A percentile compares a stretch with the other conserved stretches of the same genome.
Conservation (phyloP, 2,797 vertebrate species). For the Sebastes hubbsi region DNA sequence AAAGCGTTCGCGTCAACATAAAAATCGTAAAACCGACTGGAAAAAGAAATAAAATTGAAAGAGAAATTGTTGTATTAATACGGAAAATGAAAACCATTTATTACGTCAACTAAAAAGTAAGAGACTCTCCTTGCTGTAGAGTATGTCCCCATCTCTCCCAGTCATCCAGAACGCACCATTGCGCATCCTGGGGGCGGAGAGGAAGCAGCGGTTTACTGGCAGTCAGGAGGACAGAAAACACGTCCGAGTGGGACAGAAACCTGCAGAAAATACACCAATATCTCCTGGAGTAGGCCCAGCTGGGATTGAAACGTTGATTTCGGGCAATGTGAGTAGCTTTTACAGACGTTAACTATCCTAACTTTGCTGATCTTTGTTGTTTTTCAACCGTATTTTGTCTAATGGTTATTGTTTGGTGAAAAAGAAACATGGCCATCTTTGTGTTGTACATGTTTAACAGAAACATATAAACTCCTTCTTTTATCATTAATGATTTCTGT, state of each 20-base stretch:
- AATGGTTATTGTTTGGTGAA: slow-evolving; percentile 1
- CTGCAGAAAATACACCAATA: background rate
- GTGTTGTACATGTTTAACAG: background rate
- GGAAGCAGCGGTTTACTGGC: background rate
- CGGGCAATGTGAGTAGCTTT: slow-evolving; percentile 7
- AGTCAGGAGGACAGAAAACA: background rate
- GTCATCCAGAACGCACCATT: slow-evolving; percentile 25
- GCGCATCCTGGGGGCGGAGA: slow-evolving; percentile 3
- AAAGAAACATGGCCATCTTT: background rate
- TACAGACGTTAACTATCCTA: rapidly evolving
- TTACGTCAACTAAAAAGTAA: background rate
- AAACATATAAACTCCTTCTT: too few species aligned
- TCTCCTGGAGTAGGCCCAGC: background rate
- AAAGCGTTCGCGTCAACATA: background rate
- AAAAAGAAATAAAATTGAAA: too few species aligned
- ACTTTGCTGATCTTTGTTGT: background rate
- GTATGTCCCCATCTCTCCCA: rapidly evolving
- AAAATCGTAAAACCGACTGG: background rate
- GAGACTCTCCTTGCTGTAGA: background rate
- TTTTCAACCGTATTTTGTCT: background rate
- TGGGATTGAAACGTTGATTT: background rate
- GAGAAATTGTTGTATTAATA: background rate
- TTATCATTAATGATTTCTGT: too few species aligned
- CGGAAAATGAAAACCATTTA: background rate
- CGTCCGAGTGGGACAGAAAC: background rate